Conservation (phyloP, 2,797 vertebrate species). For the Bucorvus abyssinicus region DNA sequence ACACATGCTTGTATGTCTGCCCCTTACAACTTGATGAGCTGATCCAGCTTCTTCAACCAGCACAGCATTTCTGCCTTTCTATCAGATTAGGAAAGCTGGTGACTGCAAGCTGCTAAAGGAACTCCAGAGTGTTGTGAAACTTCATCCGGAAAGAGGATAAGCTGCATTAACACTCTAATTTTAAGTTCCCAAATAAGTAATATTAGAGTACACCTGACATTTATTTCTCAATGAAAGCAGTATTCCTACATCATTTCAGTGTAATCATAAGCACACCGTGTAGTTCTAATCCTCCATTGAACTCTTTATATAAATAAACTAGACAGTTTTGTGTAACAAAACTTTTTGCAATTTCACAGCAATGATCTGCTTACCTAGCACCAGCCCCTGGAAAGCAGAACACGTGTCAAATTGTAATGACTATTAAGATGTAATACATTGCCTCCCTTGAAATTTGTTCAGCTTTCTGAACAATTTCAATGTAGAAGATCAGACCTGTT, state of each 20-base stretch:
- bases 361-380: not conserved
- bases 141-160: not conserved
- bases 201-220: not conserved
- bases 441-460: not conserved
- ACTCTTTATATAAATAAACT: not conserved
- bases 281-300: not conserved
- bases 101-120: not conserved
- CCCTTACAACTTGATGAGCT: not conserved
- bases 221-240: not conserved
- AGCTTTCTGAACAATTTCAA: not conserved
- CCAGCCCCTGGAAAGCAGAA: not conserved
- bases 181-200: not conserved
- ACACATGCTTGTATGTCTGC: not conserved
- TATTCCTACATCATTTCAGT: not conserved
- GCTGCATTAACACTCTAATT: not conserved
- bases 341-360: not conserved
- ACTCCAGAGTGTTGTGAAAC: not conserved
- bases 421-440: not conserved
- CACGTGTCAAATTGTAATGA: not conserved
- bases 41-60: not conserved
- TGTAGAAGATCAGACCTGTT: not conserved
- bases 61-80: not conserved
- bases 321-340: not conserved
- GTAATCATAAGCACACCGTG: not conserved
- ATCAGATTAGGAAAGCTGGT: not conserved